Evolutionary conservation across 1,140 invertebrate species (phyloP).

Genomic region (Ips nitidus): DNA sequence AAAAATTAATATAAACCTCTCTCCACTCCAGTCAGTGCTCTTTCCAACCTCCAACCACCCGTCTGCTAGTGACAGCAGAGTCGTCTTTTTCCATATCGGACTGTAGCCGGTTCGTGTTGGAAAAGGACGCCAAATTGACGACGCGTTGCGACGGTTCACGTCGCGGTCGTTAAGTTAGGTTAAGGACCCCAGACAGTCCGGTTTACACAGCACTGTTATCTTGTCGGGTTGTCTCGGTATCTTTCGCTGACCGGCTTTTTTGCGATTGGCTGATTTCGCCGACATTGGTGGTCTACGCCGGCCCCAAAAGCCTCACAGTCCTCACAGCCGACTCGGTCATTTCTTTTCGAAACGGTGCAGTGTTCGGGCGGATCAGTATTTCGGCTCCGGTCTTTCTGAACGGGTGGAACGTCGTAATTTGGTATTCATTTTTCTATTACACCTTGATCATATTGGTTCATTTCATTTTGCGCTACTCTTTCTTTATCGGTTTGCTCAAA

Average conservation of each 20-base stretch:
- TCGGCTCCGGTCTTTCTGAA: conserved; percentile 7
- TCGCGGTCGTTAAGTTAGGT: conserved; percentile 52
- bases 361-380: conserved; percentile 3
- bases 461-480: neutral
- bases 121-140: conserved; percentile 29
- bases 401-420: neutral
- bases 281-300: conserved; percentile 28
- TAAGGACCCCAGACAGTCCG: conserved; percentile 52
- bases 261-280: conserved; percentile 37
- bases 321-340: conserved; percentile 14
- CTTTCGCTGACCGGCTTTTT: conserved; percentile 27
- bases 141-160: conserved; percentile 38
- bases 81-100: too few relatives aligned
- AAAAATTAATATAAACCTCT: too few relatives aligned
- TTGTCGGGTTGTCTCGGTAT: conserved; percentile 31
- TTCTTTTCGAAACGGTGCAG: conserved; percentile 16
- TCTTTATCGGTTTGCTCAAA: neutral
- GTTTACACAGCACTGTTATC: conserved; percentile 41
- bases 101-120: neutral
- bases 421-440: neutral
- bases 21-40: too few relatives aligned
- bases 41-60: too few relatives aligned
- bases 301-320: conserved; percentile 26
- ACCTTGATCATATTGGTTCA: too few relatives aligned
- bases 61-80: too few relatives aligned